phyloP scores from a whole-genome alignment of 2,113 vertebrate genomes.

The Butorides virescens region DNA sequence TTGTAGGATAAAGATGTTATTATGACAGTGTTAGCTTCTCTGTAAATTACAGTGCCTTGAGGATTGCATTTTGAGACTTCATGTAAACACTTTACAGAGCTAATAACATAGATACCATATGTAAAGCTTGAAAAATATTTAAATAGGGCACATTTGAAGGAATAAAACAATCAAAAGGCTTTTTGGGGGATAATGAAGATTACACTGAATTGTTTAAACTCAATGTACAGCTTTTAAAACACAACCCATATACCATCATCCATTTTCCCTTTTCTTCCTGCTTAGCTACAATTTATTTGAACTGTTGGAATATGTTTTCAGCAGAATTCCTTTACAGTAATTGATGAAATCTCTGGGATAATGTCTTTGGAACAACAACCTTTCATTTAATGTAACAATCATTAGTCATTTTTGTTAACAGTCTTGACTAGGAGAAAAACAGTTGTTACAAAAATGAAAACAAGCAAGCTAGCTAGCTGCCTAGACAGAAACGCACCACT shows the following conservation, averaged over 20 bases:
- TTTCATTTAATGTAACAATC: background rate
- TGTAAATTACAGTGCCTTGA: conserved; percentile 47
- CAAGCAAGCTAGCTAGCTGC: background rate
- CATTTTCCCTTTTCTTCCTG: background rate
- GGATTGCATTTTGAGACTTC: conserved; percentile 35
- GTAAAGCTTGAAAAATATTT: conserved; percentile 52
- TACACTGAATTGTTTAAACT: conserved; percentile 60
- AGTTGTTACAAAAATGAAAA: background rate
- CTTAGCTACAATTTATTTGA: conserved; percentile 11
- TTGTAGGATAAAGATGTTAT: conserved; percentile 44
- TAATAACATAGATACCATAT: conserved; percentile 42
- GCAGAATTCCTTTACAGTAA: conserved; percentile 19
- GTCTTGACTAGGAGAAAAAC: background rate
- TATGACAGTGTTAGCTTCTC: conserved; percentile 58
- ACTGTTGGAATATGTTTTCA: conserved; percentile 16
- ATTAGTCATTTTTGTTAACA: conserved; percentile 9
- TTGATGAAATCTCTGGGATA: background rate
- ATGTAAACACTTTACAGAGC: conserved; percentile 62
- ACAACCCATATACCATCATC: background rate
- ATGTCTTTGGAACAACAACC: conserved; percentile 31
- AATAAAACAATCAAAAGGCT: conserved; percentile 68
- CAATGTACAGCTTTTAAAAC: conserved; percentile 50
- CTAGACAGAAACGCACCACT: background rate
- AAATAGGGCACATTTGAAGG: conserved; percentile 58
- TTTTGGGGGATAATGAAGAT: conserved; percentile 62